Base-by-base conservation (phyloP, 2,888 invertebrate genomes). In the Yponomeuta sedellus region DNA sequence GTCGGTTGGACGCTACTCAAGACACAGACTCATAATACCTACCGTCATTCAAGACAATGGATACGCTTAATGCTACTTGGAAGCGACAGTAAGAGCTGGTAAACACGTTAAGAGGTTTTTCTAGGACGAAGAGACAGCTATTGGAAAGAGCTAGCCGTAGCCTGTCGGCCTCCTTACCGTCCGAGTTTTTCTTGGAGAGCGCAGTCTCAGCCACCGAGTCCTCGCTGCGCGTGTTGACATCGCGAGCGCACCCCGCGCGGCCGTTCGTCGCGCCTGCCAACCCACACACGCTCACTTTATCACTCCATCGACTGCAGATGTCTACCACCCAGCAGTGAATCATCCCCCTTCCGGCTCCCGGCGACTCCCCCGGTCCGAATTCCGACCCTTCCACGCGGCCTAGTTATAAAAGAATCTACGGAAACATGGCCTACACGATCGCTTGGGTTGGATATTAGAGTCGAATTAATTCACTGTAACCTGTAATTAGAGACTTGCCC, bases 161-260 rank as follows among this genome's bases (percentile, higher is more conserved):
- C 68, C 73, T 71, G 73, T 71, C 76, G 75, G 69, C 61, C 78
- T 77, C 93, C 95, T 94, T 94, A 96, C 96, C 96, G 90, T 96
- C 96, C 77, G 96, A 96, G 92, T 94, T 95, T 92, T 94, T 95
- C 92, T 96, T 96, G 86, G 94, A 94, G 86, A 95, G 92, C 80
- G 94, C 94, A 78, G 95, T 95, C 86, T 96, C 96, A 75, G 95
- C 94, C 80, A 96, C 95, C 74, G 95, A 95, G 91, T 96, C 96
- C 91, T 96, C 95, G 90, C 95, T 95, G 90, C 94, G 94, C 86
- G 95, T 94, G 91, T 95, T 94, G 81, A 79, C 78, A 77, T 85
- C 81, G 70, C 86, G 83, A 75, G 63, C 73, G 77, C 86, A 83
- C 78, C 80, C 82, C 66, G 85, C 74, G 76, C 88, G 87, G 74